Evolutionary conservation across 2,113 vertebrate species (phyloP), one percentile per base, ranked within the genome.

Genomic region (Chrysemys picta): DNA sequence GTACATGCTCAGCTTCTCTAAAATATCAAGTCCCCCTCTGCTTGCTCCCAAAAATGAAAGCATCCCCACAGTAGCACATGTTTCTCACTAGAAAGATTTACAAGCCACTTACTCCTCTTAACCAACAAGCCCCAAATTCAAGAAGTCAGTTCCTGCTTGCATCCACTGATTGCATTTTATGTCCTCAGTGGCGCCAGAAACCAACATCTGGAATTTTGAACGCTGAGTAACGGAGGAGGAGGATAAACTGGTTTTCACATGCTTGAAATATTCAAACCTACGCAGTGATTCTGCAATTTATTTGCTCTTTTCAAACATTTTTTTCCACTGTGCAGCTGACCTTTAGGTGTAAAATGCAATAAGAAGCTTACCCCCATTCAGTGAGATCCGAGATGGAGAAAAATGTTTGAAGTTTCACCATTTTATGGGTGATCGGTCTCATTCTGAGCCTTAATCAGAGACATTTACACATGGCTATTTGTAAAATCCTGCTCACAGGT

Each of bases 1-100:
- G 96, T 95, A 85, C 95, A 94, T 95, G 95, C 95, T 82, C 93
- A 49, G 95, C 96, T 89, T 96, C 95, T 91, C 87, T 97, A 93
- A 94, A 95, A 97, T 17, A 96, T 93, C 81, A 72, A 96, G 87
- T 47, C 96, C 96, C 78, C 59, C 10, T 88, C 93, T 57, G 89
- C 95, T 95, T 95, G 96, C 35, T n/a, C 16, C 65, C 14, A n/a
- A 94, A 96, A 93, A 57, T 88, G 84, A 38, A 81, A 89, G 96
- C 95, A 96, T 95, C 95, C 97, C 96, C 94, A n/a, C 4, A n/a
- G 62, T 84, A 97, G 96, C n/a, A 92, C 89, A 5, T 42, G 21
- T 86, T 95, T 97, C 95, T 95, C 96, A 97, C 95, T 90, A 76
- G 90, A 87, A 69, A 95, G 38, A 72, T 87, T 93, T 84, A 88